Evolutionary conservation across 2,113 vertebrate species (phyloP), one percentile per base, ranked within the genome.

Genomic region (Pionites leucogaster): DNA sequence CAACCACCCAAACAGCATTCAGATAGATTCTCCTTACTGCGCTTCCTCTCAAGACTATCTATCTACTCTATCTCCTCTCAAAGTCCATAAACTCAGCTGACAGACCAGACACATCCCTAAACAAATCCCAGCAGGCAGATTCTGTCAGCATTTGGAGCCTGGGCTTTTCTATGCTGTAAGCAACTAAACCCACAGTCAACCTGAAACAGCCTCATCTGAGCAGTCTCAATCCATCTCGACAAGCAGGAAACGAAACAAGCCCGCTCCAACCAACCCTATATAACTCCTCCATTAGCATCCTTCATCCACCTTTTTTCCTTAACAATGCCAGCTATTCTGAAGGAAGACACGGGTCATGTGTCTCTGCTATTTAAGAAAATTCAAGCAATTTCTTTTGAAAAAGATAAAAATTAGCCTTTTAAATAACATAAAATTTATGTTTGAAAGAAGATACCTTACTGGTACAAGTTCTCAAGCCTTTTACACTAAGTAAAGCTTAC

Each of bases 241-340:
- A 12, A 16, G 23, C 64, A 68, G 5, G 25, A 25, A 86, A 63
- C 3, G 3, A 64, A 53, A 23, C 8, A 37, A 37, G 13, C 10
- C 35, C 31, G 28, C 53, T 72, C 13, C 59, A 72, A 49, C 19
- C 47, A 64, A 8, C 29, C 6, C 65, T 39, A 5, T 0, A 0
- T 6, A 78, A 78, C 23, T 49, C 28, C 55, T 19, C 76, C 22
- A 12, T 14, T 33, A 65, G 42, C 41, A 57, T 24, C 65, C 68
- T 50, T 77, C 35, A 23, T 20, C n/a, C 46, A 23, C 19, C 44
- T 16, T 41, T 74, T 35, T 59, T 24, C 42, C 49, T 62, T 35
- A 9, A 39, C 1, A 1, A 39, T 52, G 35, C 10, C 84, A 52
- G 23, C 23, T 60, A 50, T 57, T 77, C 14, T 18, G 60, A 70